Evolutionary conservation across 2,888 invertebrate genomes (phyloP), one percentile per base, ranked within the genome.

Genomic region (Synanthedon myopaeformis): DNA sequence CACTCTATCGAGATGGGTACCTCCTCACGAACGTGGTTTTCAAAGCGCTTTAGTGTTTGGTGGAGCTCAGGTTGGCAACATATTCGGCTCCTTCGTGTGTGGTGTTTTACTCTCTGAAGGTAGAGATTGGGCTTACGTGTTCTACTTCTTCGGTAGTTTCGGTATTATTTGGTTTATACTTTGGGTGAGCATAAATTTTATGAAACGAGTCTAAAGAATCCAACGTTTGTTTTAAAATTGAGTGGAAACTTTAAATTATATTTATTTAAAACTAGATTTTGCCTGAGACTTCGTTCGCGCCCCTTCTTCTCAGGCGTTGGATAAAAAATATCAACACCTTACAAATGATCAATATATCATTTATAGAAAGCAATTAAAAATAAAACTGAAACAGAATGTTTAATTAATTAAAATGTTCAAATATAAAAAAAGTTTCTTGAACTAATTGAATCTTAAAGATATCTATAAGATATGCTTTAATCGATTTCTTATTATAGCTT

Each of bases 1-100:
- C 50, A 82, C 91, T 72, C 70, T 91, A 59, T 90, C 91, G 0
- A 76, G 89, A 61, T 91, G 91, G 91, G 89, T 89, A 0, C 90
- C 91, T 0, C 89, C 90, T 0, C 76, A 82, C 45, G 91, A 91
- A 60, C 74, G 91, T 51, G 89, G 89, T 0, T 79, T 88, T 62
- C 81, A 91, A 70, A 90, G 90, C 3, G 89, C 91, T 0, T 70
- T 91, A 1, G 89, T 90, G 1, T 91, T 90, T 59, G 89, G 90
- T 23, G 91, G 90, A 5, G 86, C 89, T 3, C 89, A 89, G 61
- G 87, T 89, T 41, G 90, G 90, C 11, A 89, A 89, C 55, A 88
- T 90, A 45, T 83, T 89, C 51, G 89, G 89, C 0, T 89, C 88
- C 19, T 82, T 82, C 59, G 82, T 89, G 74, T 89, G 89, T 14